Conservation (phyloP, 2,888 invertebrate species). For the Onchidella celtica region DNA sequence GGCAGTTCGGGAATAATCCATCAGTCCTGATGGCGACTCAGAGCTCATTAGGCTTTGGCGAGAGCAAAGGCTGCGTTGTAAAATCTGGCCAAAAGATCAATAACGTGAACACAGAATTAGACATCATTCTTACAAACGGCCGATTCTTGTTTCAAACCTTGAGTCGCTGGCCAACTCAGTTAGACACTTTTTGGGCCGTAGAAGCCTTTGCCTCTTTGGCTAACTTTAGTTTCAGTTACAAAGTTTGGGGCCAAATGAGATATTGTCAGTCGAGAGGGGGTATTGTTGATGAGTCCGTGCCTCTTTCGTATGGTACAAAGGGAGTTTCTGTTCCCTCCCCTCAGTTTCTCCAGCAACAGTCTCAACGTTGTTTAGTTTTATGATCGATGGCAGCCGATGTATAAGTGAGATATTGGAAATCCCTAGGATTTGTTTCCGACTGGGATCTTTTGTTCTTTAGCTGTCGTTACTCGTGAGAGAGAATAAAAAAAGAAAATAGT, state of each 20-base stretch:
- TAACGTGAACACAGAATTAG: neutral
- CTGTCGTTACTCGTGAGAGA: neutral
- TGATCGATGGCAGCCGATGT: slow-evolving; percentile 4
- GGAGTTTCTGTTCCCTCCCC: neutral
- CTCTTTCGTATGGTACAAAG: neutral
- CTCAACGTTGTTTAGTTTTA: neutral
- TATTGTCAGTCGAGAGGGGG: slow-evolving; percentile 4
- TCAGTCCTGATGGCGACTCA: neutral
- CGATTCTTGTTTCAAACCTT: neutral
- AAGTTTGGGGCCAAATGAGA: neutral
- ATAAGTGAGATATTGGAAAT: neutral
- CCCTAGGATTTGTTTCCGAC: neutral
- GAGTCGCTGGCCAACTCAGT: too few relatives aligned
- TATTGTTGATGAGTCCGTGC: neutral
- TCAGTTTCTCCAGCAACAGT: neutral
- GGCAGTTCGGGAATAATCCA: neutral
- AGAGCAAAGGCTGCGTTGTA: slow-evolving; percentile 4
- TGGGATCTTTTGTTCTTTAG: neutral
- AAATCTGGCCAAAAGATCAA: neutral
- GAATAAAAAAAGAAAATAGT: neutral
- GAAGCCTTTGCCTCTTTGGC: too few relatives aligned
- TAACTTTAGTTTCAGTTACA: too few relatives aligned
- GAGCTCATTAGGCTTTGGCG: slow-evolving; percentile 14
- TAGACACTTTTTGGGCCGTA: too few relatives aligned
- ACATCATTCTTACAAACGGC: neutral